Evolutionary conservation across 2,797 vertebrate genomes (phyloP).

Genomic region (Caiman crocodilus): DNA sequence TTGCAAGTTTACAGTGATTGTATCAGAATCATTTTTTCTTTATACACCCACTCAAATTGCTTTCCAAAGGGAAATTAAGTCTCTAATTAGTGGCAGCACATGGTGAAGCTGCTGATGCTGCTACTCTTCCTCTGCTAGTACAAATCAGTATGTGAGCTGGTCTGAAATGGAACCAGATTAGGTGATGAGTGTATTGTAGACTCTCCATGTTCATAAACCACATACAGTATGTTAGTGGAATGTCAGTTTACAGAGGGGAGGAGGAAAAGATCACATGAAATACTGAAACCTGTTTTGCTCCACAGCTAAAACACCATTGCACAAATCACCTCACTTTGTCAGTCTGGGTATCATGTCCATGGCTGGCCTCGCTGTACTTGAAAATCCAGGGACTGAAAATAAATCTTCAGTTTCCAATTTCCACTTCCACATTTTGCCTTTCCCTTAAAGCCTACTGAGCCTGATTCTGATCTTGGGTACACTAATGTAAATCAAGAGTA

Average conservation of each 20-base stretch:
- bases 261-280: not conserved
- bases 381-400: conserved; percentile 46
- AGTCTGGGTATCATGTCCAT: conserved; percentile 18
- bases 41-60: not conserved
- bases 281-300: not conserved
- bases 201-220: not conserved
- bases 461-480: not conserved
- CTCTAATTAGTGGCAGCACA: not conserved
- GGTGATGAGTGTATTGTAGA: not conserved
- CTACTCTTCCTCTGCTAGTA: accelerated
- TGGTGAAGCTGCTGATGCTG: not conserved
- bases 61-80: conserved; percentile 42
- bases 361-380: conserved; percentile 56
- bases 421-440: conserved; percentile 20
- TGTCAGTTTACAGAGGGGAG: conserved; percentile 5
- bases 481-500: not conserved
- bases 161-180: conserved; percentile 9
- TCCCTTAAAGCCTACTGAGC: not conserved
- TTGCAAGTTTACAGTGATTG: conserved; percentile 73
- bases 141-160: not conserved
- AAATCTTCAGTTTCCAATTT: conserved; percentile 10
- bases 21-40: conserved; percentile 42
- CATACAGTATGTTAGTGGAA: not conserved
- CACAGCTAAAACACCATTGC: not conserved
- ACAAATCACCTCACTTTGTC: conserved; percentile 4